A percentile compares a stretch with the other conserved stretches of the same genome.
Evolutionary conservation across 1,140 invertebrate species (phyloP).

Genomic region (Heliothis virescens): DNA sequence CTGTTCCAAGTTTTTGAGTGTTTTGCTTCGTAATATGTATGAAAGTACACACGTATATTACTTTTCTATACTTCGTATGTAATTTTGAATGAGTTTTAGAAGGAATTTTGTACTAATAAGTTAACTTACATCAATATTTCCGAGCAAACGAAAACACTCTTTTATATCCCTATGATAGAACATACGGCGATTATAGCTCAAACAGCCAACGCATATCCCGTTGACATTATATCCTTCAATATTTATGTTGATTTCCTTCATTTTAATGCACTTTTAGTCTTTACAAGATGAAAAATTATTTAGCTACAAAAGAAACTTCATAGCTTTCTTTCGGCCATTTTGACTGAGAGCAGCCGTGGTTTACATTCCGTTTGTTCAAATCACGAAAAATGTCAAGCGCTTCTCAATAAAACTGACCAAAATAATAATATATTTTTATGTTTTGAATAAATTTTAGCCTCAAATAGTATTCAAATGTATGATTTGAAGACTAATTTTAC

Average conservation of each 20-base stretch:
- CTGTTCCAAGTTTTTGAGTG: constrained; percentile 67
- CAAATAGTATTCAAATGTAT: no score
- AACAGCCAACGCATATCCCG: constrained; percentile 79
- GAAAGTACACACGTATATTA: not conserved
- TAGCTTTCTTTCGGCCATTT: constrained; percentile 78
- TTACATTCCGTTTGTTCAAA: not conserved
- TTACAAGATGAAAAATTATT: constrained; percentile 60
- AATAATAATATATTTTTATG: no score
- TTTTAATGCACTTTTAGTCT: constrained; percentile 58
- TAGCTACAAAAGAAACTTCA: constrained; percentile 72
- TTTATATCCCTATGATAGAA: constrained; percentile 66
- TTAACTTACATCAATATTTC: constrained; percentile 77
- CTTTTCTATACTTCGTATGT: not conserved
- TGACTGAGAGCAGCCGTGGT: constrained; percentile 44
- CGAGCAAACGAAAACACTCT: constrained; percentile 72
- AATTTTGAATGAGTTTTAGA: not conserved
- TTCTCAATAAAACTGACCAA: not conserved
- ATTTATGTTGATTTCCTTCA: constrained; percentile 82
- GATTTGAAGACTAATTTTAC: no score
- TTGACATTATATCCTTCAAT: constrained; percentile 84
- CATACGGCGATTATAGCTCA: constrained; percentile 79
- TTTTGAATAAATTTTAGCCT: no score
- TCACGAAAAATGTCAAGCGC: not conserved
- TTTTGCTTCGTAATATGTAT: constrained; percentile 42
- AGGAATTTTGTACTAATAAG: not conserved